Evolutionary conservation across 2,888 invertebrate species (phyloP).

Genomic region (Plagiodera versicolora): DNA sequence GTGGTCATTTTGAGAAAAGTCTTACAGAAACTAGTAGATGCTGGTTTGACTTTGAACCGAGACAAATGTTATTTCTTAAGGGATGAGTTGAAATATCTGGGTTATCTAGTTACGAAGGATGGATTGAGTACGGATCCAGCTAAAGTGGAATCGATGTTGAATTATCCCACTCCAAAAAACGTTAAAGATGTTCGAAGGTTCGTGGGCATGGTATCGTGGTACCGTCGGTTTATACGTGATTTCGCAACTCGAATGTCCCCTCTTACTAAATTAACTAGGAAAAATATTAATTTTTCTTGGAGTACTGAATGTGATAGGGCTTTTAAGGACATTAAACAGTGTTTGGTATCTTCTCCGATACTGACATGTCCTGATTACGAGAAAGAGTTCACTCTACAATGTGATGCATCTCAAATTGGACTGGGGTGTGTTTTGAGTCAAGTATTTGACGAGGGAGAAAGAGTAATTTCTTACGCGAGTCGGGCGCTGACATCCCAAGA

Average conservation of each 20-base stretch:
- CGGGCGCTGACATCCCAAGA: constrained; percentile 25
- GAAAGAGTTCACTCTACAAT: constrained; percentile 30
- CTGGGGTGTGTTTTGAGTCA: constrained; percentile 16
- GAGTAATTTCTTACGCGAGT: constrained; percentile 28
- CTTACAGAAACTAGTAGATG: constrained; percentile 19
- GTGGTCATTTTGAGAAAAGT: constrained; percentile 24
- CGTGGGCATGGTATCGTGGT: constrained; percentile 31
- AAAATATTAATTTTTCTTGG: constrained; percentile 26
- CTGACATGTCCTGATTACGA: constrained; percentile 29
- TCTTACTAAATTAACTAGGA: constrained; percentile 21
- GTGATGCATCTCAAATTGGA: constrained; percentile 30
- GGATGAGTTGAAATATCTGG: constrained; percentile 23
- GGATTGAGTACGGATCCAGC: constrained; percentile 17
- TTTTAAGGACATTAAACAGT: not conserved
- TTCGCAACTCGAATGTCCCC: constrained; percentile 28
- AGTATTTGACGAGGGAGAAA: constrained; percentile 23
- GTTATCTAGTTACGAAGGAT: constrained; percentile 22
- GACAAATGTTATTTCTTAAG: constrained; percentile 23
- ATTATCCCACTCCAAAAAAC: constrained; percentile 5
- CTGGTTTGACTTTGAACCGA: constrained; percentile 30
- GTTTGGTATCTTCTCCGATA: constrained; percentile 21
- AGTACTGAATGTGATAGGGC: constrained; percentile 19
- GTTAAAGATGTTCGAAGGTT: constrained; percentile 9
- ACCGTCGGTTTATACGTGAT: constrained; percentile 31
- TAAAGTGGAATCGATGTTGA: constrained; percentile 12